phyloP scores from a whole-genome alignment of 2,113 vertebrate species.

The Antigone vipio region DNA sequence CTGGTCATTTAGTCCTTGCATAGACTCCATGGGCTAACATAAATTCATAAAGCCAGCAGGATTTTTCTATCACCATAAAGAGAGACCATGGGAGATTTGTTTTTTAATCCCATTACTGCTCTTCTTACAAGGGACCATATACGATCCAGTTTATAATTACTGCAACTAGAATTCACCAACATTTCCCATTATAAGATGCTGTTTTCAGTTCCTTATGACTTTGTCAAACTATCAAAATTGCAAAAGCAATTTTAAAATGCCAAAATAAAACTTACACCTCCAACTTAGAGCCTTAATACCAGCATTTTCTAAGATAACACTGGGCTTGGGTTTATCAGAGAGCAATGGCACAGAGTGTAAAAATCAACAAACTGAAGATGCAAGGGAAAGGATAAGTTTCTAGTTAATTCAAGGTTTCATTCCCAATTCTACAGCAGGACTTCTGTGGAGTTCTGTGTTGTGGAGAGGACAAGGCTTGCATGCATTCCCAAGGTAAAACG shows the following conservation, averaged over 20 bases:
- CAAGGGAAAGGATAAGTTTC: not conserved
- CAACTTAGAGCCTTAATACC: not conserved
- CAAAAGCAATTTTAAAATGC: not conserved
- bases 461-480: not conserved
- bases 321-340: not conserved
- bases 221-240: not conserved
- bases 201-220: not conserved
- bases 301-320: not conserved
- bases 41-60: not conserved
- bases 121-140: not conserved
- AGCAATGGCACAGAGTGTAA: not conserved
- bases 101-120: not conserved
- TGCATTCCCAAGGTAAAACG: not conserved
- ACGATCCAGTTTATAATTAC: not conserved
- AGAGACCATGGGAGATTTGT: not conserved
- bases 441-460: fast-evolving
- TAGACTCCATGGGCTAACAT: not conserved
- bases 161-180: not conserved
- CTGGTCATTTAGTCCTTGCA: not conserved
- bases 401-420: not conserved
- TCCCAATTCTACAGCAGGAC: not conserved
- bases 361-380: not conserved
- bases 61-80: not conserved
- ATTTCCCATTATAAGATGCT: not conserved
- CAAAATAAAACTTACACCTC: not conserved